phyloP scores from a whole-genome alignment of 1,140 invertebrate species.

The Dendrolimus punctatus region DNA sequence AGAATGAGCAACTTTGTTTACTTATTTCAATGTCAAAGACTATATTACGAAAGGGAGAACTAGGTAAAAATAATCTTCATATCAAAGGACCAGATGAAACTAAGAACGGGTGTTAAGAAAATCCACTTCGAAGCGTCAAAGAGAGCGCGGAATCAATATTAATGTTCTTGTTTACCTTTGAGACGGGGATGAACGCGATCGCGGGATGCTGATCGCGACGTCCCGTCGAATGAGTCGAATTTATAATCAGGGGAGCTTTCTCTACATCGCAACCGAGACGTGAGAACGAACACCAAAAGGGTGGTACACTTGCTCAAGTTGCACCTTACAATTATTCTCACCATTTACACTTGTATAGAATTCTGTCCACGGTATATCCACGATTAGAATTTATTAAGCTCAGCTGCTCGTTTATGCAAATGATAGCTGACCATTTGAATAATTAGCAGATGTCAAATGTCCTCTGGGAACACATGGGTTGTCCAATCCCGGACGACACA shows the following conservation, averaged over 20 bases:
- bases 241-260: slow-evolving; percentile 55
- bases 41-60: neutral
- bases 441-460: slow-evolving; percentile 24
- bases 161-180: slow-evolving; percentile 65
- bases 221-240: slow-evolving; percentile 53
- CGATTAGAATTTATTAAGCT: slow-evolving; percentile 67
- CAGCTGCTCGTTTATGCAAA: slow-evolving; percentile 56
- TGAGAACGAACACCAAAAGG: slow-evolving; percentile 58
- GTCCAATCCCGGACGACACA: slow-evolving; percentile 26
- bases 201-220: slow-evolving; percentile 29
- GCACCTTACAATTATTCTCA: slow-evolving; percentile 64
- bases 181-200: slow-evolving; percentile 28
- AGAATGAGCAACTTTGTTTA: neutral
- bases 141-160: slow-evolving; percentile 64
- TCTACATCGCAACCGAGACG: slow-evolving; percentile 40
- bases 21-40: slow-evolving; percentile 27
- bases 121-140: slow-evolving; percentile 54
- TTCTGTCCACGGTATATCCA: slow-evolving; percentile 42
- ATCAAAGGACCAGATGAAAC: slow-evolving; percentile 45
- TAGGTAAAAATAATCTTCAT: slow-evolving; percentile 33
- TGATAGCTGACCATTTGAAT: slow-evolving; percentile 38
- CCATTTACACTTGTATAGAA: slow-evolving; percentile 19
- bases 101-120: slow-evolving; percentile 39
- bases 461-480: slow-evolving; percentile 38
- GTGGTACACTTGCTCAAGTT: slow-evolving; percentile 60